A percentile compares a stretch with the other conserved stretches of the same genome.
phyloP scores from a whole-genome alignment of 2,113 vertebrate genomes.

The Bubo blakistoni region DNA sequence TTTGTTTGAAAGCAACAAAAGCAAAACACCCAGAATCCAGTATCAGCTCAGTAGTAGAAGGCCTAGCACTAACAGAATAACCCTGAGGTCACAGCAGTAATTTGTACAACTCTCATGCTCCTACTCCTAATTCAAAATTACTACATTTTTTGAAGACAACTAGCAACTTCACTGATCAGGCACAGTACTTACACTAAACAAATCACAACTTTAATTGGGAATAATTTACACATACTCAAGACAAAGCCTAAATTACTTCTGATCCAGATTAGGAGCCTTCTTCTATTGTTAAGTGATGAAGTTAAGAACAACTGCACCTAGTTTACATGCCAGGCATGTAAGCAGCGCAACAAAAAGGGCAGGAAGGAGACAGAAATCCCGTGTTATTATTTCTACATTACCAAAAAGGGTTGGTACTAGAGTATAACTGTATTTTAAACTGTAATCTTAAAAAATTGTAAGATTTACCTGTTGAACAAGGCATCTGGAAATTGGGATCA shows the following conservation, averaged over 20 bases:
- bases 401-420: conserved; percentile 51
- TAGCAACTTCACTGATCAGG: background rate
- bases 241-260: background rate
- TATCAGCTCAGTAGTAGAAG: background rate
- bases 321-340: conserved; percentile 57
- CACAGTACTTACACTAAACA: background rate
- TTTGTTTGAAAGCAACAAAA: background rate
- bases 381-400: conserved; percentile 46
- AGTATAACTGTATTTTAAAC: conserved; percentile 71
- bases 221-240: background rate
- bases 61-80: background rate
- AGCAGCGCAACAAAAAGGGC: conserved; percentile 7
- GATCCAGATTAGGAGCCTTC: background rate
- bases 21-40: background rate
- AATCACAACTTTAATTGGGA: background rate
- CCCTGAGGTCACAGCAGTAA: background rate
- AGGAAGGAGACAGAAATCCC: conserved; percentile 36
- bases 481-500: conserved; percentile 88
- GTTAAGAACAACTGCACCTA: background rate
- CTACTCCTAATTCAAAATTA: background rate
- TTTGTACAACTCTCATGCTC: background rate
- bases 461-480: conserved; percentile 89
- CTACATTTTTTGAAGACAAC: background rate
- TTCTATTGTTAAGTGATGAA: background rate
- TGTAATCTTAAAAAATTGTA: conserved; percentile 77